Percentiles rank a stretch among this genome's conserved stretches.
These are phyloP conservation scores for Zaprionus gabonicus DNA, from an alignment of 1,140 invertebrate species.

Conservation along the genomic window DNA sequence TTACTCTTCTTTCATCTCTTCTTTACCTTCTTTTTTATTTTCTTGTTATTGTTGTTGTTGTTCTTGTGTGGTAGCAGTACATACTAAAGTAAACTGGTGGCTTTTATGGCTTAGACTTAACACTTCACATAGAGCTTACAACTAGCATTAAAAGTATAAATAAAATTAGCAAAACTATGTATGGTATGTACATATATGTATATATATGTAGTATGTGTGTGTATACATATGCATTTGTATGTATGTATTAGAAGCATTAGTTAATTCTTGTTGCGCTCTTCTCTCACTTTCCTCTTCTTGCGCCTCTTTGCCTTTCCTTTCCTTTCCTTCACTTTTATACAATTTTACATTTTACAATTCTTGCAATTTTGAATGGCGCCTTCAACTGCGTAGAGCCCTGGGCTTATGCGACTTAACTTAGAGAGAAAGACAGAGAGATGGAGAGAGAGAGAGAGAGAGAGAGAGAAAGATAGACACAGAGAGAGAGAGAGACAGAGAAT, in stretches of 20 bases:
- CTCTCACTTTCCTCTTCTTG: slow-evolving; percentile 12
- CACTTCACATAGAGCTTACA: slow-evolving; percentile 56
- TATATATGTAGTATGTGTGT: slow-evolving; percentile 21
- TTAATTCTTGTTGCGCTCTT: slow-evolving; percentile 26
- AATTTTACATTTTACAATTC: slow-evolving; percentile 26
- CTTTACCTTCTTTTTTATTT: slow-evolving; percentile 17
- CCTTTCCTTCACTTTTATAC: slow-evolving; percentile 10
- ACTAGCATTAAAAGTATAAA: slow-evolving; percentile 30
- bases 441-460: neutral
- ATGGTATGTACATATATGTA: slow-evolving; percentile 20
- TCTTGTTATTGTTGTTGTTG: slow-evolving; percentile 35
- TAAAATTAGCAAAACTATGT: slow-evolving; percentile 21
- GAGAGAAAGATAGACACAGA: neutral
- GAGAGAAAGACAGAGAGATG: neutral
- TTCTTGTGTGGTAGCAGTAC: slow-evolving; percentile 45
- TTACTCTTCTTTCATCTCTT: neutral
- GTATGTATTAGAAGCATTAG: slow-evolving; percentile 18
- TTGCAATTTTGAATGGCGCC: slow-evolving; percentile 32
- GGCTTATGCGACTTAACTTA: slow-evolving; percentile 31
- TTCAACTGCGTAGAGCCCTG: slow-evolving; percentile 16
- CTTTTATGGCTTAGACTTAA: slow-evolving; percentile 71
- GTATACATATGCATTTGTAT: slow-evolving; percentile 21
- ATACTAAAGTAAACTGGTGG: slow-evolving; percentile 72
- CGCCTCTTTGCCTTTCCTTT: neutral
- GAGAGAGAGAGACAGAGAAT: neutral